These are phyloP conservation scores for Gila robusta DNA, from an alignment of 2,797 vertebrate genomes.

Conservation along the genomic window DNA sequence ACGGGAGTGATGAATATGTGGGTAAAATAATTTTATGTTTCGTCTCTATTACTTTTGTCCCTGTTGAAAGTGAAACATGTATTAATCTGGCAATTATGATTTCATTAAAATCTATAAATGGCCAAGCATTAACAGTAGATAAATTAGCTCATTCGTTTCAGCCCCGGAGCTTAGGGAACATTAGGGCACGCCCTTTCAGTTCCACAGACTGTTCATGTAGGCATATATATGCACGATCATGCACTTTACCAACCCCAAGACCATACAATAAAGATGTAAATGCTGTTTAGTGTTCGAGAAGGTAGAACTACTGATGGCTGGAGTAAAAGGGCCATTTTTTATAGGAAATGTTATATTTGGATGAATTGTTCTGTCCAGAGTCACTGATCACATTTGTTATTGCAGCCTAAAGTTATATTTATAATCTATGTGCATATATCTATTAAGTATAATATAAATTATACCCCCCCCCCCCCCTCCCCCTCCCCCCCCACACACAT, in stretches of 20 bases:
- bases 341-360: neutral
- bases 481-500: neutral
- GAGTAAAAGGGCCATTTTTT: neutral
- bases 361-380: neutral
- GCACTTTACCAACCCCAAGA: slow-evolving; percentile 11
- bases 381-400: neutral
- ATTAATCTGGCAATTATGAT: slow-evolving; percentile 82
- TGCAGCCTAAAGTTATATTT: slow-evolving; percentile 5
- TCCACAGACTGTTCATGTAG: slow-evolving; percentile 27
- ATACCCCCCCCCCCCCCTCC: neutral
- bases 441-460: slow-evolving; percentile 18
- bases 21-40: slow-evolving; percentile 84
- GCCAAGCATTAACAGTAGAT: slow-evolving; percentile 78
- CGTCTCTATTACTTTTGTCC: slow-evolving; percentile 79
- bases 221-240: slow-evolving; percentile 7
- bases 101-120: slow-evolving; percentile 86
- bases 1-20: slow-evolving; percentile 80
- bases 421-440: neutral
- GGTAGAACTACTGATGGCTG: neutral
- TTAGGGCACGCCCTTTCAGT: slow-evolving; percentile 35
- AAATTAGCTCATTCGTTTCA: slow-evolving; percentile 70
- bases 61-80: slow-evolving; percentile 75
- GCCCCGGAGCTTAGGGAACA: slow-evolving; percentile 25
- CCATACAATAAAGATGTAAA: slow-evolving; percentile 16
- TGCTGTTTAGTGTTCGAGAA: slow-evolving; percentile 8